Evolutionary conservation across 2,888 invertebrate genomes (phyloP).

Genomic region (Andrena fulva): DNA sequence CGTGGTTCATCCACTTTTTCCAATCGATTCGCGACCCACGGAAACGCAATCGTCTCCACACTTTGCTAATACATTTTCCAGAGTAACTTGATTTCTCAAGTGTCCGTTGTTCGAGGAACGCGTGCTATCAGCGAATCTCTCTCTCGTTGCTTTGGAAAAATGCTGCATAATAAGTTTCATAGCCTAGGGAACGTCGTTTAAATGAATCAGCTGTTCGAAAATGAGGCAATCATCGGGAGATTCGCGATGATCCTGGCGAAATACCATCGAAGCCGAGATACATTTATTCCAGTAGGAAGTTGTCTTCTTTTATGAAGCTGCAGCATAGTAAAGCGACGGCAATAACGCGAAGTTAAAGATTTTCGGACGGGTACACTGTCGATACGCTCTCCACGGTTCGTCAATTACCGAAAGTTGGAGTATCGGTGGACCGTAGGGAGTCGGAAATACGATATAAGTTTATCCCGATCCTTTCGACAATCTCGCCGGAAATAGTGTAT

Average conservation of each 20-base stretch:
- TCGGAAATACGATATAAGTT: constrained; percentile 71
- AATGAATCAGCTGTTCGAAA: neutral
- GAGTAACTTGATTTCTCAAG: neutral
- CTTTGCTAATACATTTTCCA: constrained; percentile 5
- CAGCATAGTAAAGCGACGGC: constrained; percentile 13
- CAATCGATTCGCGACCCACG: neutral
- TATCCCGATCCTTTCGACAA: constrained; percentile 68
- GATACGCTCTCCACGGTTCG: constrained; percentile 58
- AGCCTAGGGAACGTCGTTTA: no score
- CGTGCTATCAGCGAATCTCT: neutral
- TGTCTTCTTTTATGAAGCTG: constrained; percentile 12
- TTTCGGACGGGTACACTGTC: constrained; percentile 35
- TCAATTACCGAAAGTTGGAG: constrained; percentile 68
- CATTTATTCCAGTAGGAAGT: constrained; percentile 10
- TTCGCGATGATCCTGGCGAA: neutral
- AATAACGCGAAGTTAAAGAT: constrained; percentile 51
- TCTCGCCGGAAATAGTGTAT: constrained; percentile 67
- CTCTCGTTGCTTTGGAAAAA: neutral
- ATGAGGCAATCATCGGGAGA: neutral
- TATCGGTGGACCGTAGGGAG: constrained; percentile 45
- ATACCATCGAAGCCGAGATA: neutral
- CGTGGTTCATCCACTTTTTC: constrained; percentile 27
- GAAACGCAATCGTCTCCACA: constrained; percentile 16
- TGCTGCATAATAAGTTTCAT: neutral
- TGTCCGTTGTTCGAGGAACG: neutral